Conservation (phyloP, 30 jellyfish, hydroid and myxozoan genomes). For the Aurelia aurita complex sp. Pacific region DNA sequence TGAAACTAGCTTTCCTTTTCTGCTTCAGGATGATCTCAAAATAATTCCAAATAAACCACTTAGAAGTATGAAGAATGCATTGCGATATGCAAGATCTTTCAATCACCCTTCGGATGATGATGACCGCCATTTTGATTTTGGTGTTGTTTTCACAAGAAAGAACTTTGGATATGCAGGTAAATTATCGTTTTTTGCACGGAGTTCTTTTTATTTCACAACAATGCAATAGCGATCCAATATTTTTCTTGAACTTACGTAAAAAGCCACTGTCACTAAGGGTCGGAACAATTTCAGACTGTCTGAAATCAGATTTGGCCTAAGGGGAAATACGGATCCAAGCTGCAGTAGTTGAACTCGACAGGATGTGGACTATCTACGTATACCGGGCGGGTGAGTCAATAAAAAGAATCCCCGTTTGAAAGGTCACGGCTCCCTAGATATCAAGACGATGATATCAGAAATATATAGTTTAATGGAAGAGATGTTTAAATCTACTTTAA, state of each 20-base stretch:
- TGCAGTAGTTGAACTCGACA: too few species aligned
- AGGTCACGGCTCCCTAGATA: too few species aligned
- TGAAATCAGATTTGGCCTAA: background rate
- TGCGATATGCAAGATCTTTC: constrained; percentile 50
- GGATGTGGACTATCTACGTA: too few species aligned
- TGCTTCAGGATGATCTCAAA: constrained; percentile 28
- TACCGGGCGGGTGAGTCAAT: too few species aligned
- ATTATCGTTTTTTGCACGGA: background rate
- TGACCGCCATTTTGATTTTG: constrained; percentile 76
- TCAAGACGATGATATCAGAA: too few species aligned
- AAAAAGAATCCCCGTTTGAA: too few species aligned
- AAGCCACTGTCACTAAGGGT: background rate
- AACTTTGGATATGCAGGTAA: constrained; percentile 48
- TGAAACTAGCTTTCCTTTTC: background rate
- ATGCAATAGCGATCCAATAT: background rate
- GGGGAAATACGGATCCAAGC: background rate
- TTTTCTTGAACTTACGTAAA: too few species aligned
- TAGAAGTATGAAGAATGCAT: constrained; percentile 59
- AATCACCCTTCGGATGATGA: constrained; percentile 28
- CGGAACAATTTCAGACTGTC: background rate
- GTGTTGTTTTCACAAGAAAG: constrained; percentile 71
- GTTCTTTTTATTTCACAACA: too few species aligned
- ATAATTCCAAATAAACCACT: constrained; percentile 41
- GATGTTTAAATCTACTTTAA: too few species aligned
- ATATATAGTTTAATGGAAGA: too few species aligned